Conservation (phyloP, 2,888 invertebrate species). For the Pasiphila rectangulata region DNA sequence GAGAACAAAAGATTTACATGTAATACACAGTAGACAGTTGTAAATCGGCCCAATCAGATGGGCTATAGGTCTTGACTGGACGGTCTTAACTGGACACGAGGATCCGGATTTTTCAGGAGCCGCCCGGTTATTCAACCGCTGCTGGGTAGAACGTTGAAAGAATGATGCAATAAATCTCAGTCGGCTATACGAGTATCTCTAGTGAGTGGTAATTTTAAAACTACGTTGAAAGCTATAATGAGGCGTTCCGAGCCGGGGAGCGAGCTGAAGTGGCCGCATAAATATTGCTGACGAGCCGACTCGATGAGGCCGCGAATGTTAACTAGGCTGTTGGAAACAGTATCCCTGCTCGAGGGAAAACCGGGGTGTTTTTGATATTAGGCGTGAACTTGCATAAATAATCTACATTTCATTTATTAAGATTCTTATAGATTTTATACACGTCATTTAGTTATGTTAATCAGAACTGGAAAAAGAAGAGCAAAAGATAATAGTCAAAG, state of each 20-base stretch:
- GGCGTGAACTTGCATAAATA: too few species aligned
- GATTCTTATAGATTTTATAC: background rate
- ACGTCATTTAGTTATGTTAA: background rate
- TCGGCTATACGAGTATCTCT: slow-evolving; percentile 46
- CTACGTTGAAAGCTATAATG: slow-evolving; percentile 60
- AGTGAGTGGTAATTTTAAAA: slow-evolving; percentile 56
- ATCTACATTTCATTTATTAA: too few species aligned
- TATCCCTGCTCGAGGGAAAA: slow-evolving; percentile 32
- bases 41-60: slow-evolving; percentile 31
- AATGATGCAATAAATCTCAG: slow-evolving; percentile 49
- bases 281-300: slow-evolving; percentile 53
- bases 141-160: slow-evolving; percentile 39
- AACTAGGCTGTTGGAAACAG: slow-evolving; percentile 42
- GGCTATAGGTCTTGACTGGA: too few species aligned
- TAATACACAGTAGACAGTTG: slow-evolving; percentile 36
- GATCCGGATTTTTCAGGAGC: slow-evolving; percentile 31
- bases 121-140: slow-evolving; percentile 36
- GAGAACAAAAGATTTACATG: slow-evolving; percentile 45
- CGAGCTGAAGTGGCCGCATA: slow-evolving; percentile 50
- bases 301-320: slow-evolving; percentile 48
- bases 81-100: too few species aligned
- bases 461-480: slow-evolving; percentile 14
- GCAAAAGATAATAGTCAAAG: slow-evolving; percentile 34
- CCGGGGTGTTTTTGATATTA: slow-evolving; percentile 12
- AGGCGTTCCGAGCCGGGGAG: slow-evolving; percentile 48